Evolutionary conservation across 2,888 invertebrate species (phyloP), one percentile per base, ranked within the genome.

Genomic region (Theodoxus fluviatilis): DNA sequence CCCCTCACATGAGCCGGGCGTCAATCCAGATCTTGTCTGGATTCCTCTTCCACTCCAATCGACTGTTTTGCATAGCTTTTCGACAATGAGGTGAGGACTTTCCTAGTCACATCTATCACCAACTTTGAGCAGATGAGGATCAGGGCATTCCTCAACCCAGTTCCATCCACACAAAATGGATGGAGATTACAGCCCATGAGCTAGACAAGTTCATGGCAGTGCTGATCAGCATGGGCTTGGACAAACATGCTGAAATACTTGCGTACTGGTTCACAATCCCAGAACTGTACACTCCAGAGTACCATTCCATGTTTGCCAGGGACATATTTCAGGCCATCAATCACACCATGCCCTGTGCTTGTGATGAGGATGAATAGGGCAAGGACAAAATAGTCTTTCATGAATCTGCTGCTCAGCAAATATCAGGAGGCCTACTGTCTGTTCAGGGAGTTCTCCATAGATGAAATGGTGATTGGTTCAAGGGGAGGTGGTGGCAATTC

Each of bases 311-410:
- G n/a, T 12, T 61, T 7, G 38, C 3, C 9, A 15, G 66, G 31
- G 25, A 43, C 7, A 35, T n/a, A 22, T 66, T 66, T 47, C 9
- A 66, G 31, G 4, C 9, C 9, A 18, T 47, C 31, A 28, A 47
- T 33, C 33, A 15, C 31, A 28, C 49, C 18, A 66, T 66, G 66
- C 66, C 47, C 7, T 49, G 31, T 38, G n/a, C 6, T 64, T 3
- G 64, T 3, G 38, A 22, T 7, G 12, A 4, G 6, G 12, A 35
- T 31, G 9, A 9, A 28, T 9, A 47, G 66, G 43, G 28, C 22
- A 43, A 66, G 47, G 49, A 43, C 3, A 66, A 66, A 47, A 66
- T 66, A 7, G 22, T 49, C 66, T 4, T 66, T 66, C 49, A 25
- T 66, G 4, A 28, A 66, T 37, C 9, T 33, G 2, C 47, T 47